phyloP scores from a whole-genome alignment of 92 coral and sea anemone species.

The Plumapathes pennacea region DNA sequence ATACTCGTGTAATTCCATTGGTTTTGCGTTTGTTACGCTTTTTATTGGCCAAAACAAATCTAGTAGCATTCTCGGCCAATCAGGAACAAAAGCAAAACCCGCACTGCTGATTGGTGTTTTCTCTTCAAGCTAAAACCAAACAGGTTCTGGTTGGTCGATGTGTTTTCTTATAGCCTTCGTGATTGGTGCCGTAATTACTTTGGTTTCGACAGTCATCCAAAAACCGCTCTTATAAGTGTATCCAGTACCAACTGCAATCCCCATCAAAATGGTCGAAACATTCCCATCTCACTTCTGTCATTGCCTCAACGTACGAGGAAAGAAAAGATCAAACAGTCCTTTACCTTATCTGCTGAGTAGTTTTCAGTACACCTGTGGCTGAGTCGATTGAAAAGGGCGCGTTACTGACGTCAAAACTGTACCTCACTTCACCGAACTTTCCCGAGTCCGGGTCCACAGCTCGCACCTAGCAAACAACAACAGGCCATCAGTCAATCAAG shows the following conservation, averaged over 20 bases:
- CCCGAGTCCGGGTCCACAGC: constrained; percentile 80
- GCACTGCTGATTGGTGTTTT: no score
- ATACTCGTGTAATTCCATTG: no score
- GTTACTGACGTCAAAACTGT: constrained; percentile 48
- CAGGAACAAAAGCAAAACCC: no score
- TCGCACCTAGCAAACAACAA: constrained; percentile 29
- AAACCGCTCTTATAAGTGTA: neutral
- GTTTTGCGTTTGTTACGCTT: no score
- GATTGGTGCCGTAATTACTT: no score
- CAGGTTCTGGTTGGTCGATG: no score
- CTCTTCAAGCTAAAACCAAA: no score
- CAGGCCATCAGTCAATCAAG: no score
- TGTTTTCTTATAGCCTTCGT: no score
- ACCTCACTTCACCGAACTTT: constrained; percentile 51
- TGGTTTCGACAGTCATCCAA: neutral
- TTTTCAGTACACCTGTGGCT: constrained; percentile 53
- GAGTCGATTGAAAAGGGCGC: constrained; percentile 56
- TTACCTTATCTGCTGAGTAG: constrained; percentile 67
- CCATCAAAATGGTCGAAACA: neutral
- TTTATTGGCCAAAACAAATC: no score
- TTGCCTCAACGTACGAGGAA: neutral
- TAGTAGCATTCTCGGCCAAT: no score
- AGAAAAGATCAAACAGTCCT: neutral
- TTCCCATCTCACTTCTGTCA: neutral
- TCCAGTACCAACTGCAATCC: neutral